Percentiles rank a stretch among this genome's conserved stretches.
These are phyloP conservation scores for Myocastor coypus DNA, from an alignment of 2,113 vertebrate genomes.

Conservation along the genomic window DNA sequence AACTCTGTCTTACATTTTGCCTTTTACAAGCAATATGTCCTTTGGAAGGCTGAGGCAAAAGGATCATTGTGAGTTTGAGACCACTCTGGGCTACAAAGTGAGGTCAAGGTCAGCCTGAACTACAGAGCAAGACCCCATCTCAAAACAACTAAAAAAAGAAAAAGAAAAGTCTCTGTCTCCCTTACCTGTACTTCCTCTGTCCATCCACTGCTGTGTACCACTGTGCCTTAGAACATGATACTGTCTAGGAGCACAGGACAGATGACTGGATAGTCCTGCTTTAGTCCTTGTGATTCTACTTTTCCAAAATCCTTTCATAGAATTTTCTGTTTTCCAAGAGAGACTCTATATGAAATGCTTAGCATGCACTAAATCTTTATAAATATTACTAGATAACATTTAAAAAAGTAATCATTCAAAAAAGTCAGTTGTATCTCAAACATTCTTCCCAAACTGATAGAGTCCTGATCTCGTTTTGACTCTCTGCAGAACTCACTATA, in stretches of 20 bases:
- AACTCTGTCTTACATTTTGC: neutral
- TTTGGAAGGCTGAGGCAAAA: no score
- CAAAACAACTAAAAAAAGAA: no score
- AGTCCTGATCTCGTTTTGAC: neutral
- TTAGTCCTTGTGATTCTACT: neutral
- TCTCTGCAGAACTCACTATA: neutral
- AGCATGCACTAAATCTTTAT: neutral
- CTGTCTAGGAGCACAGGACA: neutral
- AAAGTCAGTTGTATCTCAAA: neutral
- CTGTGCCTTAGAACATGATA: neutral
- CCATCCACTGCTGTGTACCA: neutral
- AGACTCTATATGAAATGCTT: neutral
- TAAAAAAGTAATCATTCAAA: neutral
- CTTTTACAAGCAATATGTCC: neutral
- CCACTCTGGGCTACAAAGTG: no score
- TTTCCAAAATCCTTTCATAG: neutral
- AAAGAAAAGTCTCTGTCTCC: neutral
- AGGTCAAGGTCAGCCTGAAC: no score
- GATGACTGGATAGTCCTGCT: neutral
- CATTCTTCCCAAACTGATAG: neutral
- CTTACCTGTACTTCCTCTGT: neutral
- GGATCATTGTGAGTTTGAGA: no score
- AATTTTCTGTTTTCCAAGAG: neutral
- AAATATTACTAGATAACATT: neutral
- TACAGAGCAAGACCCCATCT: no score